Evolutionary conservation across 2,113 vertebrate species (phyloP).

Genomic region (Propithecus coquereli): DNA sequence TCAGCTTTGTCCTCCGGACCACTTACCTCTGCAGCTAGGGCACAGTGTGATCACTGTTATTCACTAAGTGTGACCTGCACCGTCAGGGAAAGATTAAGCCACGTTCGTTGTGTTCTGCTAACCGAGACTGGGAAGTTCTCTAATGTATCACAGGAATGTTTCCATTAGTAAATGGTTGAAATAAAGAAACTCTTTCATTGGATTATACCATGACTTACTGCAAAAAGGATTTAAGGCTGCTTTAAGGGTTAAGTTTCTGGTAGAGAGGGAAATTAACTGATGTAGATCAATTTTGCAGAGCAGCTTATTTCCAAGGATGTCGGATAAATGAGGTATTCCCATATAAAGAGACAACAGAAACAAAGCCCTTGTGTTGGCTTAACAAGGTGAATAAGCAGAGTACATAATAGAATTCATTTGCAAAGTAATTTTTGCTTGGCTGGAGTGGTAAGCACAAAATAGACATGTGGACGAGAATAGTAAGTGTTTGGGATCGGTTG

Average conservation of each 20-base stretch:
- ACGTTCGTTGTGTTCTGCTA: constrained; percentile 34
- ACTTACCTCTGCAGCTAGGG: neutral
- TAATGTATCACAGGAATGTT: constrained; percentile 35
- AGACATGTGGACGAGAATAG: constrained; percentile 9
- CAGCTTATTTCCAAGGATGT: constrained; percentile 38
- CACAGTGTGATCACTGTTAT: neutral
- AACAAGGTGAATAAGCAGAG: constrained; percentile 55
- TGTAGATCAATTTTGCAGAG: constrained; percentile 23
- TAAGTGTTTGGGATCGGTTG: constrained; percentile 36
- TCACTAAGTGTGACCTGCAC: constrained; percentile 46
- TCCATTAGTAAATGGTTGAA: constrained; percentile 40
- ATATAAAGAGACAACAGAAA: neutral
- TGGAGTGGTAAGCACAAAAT: constrained; percentile 44
- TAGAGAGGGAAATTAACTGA: constrained; percentile 32
- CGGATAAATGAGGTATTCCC: constrained; percentile 26
- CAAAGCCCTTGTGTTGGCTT: constrained; percentile 29
- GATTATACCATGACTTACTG: constrained; percentile 9
- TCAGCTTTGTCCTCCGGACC: neutral
- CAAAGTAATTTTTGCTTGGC: constrained; percentile 59
- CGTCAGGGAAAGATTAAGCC: constrained; percentile 41
- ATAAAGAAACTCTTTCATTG: constrained; percentile 39
- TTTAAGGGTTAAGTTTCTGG: constrained; percentile 52
- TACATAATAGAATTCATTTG: constrained; percentile 55
- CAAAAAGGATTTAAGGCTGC: neutral
- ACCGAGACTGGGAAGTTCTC: constrained; percentile 23